These are phyloP conservation scores for Selenia dentaria DNA, from an alignment of 2,888 invertebrate genomes.

Conservation along the genomic window DNA sequence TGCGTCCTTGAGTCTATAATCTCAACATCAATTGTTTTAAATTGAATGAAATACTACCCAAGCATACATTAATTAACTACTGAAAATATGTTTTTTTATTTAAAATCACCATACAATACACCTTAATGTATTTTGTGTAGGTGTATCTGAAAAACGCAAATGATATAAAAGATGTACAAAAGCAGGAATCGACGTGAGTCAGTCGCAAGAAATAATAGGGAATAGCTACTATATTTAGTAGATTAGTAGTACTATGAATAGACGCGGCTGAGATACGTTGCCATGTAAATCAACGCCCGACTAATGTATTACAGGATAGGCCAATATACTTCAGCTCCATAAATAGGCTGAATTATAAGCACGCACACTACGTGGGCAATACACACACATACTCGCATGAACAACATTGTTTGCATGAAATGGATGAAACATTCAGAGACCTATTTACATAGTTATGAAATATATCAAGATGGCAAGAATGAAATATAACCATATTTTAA, in stretches of 20 bases:
- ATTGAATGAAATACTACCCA: constrained; percentile 19
- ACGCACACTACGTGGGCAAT: constrained; percentile 3
- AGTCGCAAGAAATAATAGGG: constrained; percentile 78
- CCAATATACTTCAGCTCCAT: constrained; percentile 1
- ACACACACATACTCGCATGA: no score
- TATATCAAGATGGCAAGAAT: no score
- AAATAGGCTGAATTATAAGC: neutral
- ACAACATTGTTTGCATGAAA: no score
- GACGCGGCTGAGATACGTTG: constrained; percentile 73
- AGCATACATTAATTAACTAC: constrained; percentile 7
- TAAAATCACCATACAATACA: neutral
- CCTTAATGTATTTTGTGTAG: no score
- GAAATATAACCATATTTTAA: no score
- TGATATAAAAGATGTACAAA: constrained; percentile 43
- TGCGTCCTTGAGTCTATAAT: constrained; percentile 16
- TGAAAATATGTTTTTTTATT: neutral
- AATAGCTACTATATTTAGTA: constrained; percentile 81
- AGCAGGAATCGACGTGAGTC: constrained; percentile 70
- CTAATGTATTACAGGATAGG: constrained; percentile 66
- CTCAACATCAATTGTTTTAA: constrained; percentile 27
- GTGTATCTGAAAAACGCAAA: no score
- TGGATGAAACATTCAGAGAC: no score
- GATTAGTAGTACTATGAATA: constrained; percentile 80
- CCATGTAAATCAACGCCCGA: constrained; percentile 77
- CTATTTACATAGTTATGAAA: no score